Evolutionary conservation across 2,888 invertebrate genomes (phyloP).

Genomic region (Hipparchia sbordonii): DNA sequence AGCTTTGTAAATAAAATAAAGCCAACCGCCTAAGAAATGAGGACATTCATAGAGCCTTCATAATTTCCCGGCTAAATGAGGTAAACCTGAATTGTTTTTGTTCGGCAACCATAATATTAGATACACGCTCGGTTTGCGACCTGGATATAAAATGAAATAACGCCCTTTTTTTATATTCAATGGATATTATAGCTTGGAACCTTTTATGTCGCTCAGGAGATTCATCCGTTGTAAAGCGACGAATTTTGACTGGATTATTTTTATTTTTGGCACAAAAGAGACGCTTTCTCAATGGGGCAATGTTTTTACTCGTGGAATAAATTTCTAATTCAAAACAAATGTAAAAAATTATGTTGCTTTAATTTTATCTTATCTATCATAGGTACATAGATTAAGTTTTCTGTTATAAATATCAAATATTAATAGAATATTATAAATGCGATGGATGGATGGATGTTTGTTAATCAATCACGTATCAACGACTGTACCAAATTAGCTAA

Average conservation of each 20-base stretch:
- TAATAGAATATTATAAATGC: too few species aligned
- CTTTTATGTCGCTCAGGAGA: slow-evolving; percentile 18
- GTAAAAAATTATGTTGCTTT: neutral
- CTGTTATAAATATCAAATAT: too few species aligned
- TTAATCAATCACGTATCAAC: too few species aligned
- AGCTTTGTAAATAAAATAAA: slow-evolving; percentile 12
- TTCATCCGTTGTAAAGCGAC: slow-evolving; percentile 19
- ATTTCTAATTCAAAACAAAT: slow-evolving; percentile 20
- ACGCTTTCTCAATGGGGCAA: slow-evolving; percentile 19
- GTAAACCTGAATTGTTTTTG: slow-evolving; percentile 32
- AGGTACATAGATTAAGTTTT: neutral
- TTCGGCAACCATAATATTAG: slow-evolving; percentile 31
- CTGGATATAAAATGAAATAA: slow-evolving; percentile 34
- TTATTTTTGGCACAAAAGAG: slow-evolving; percentile 16
- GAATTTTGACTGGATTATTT: slow-evolving; percentile 19
- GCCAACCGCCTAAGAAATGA: slow-evolving; percentile 6
- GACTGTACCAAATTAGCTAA: too few species aligned
- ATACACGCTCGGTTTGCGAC: slow-evolving; percentile 22
- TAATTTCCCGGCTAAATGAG: slow-evolving; percentile 32
- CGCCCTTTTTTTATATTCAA: slow-evolving; percentile 31
- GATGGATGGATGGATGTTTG: too few species aligned
- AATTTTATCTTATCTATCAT: neutral
- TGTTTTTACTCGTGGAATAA: slow-evolving; percentile 24
- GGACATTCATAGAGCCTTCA: slow-evolving; percentile 34
- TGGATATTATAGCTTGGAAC: slow-evolving; percentile 7